Base-by-base conservation (phyloP, 2,797 vertebrate genomes). In the Cottoperca gobio region DNA sequence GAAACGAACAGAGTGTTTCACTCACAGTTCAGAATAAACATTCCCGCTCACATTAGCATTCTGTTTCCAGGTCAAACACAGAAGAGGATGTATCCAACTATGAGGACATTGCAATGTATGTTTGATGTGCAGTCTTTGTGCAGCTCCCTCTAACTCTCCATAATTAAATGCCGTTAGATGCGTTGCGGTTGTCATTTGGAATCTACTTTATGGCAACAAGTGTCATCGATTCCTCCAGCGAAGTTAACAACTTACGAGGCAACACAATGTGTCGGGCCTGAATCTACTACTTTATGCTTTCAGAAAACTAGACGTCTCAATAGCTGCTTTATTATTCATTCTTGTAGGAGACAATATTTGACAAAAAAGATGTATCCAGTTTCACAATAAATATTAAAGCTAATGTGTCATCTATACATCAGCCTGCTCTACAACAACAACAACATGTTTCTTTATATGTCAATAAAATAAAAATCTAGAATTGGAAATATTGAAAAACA, bases 61-160 rank as follows among this genome's bases (percentile, higher is more conserved):
- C 12, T 57, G 8, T 48, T 33, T 39, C 19, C 31, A 24, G 39
- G 11, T 60, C 23, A 57, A 57, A 39, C 5, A 63, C 33, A 61
- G 52, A 50, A 52, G 2, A 52, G 3, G 16, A 52, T 33, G 40
- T 45, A 16, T 37, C 3, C 7, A 24, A 37, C 31, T 21, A 14
- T 19, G 24, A 0, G 11, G 21, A 16, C 14, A 59, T 1, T 40
- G 1, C n/a, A 17, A 11, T 68, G 37, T 49, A 19, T 50, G 2
- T 55, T 49, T 23, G 40, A 61, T 78, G 6, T 64, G 62, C 45
- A 58, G n/a, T n/a, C 33, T 50, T 59, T 50, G 37, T 2, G 9
- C 28, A 35, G 1, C 53, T 19, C 8, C 21, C 9, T 53, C 8
- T 19, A 13, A 52, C 45, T 60, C 12, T 26, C 23, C 14, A 39